phyloP scores from a whole-genome alignment of 2,113 vertebrate species.

The Oostethus manadensis region DNA sequence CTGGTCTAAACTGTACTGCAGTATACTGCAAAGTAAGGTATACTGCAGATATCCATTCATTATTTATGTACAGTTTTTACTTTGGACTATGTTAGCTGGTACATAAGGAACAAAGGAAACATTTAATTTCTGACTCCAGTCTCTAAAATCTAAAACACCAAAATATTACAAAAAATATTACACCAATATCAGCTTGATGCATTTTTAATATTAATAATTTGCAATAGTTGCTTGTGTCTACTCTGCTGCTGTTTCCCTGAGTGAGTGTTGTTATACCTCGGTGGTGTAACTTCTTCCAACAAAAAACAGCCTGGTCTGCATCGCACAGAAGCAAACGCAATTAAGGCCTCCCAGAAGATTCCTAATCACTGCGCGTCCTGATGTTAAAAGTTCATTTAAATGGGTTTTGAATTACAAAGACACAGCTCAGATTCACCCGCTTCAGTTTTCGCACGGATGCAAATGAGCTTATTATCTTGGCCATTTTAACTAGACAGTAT shows the following conservation, averaged over 20 bases:
- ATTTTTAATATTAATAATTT: conserved; percentile 20
- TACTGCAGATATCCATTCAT: too few species aligned
- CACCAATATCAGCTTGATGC: neutral
- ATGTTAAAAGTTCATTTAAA: conserved; percentile 63
- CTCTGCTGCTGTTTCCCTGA: neutral
- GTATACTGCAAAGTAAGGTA: too few species aligned
- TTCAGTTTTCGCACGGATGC: conserved; percentile 43
- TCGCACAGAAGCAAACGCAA: conserved; percentile 58
- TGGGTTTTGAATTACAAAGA: conserved; percentile 66
- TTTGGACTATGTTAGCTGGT: too few species aligned
- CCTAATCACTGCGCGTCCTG: conserved; percentile 58
- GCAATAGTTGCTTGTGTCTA: neutral
- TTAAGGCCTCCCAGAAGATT: conserved; percentile 55
- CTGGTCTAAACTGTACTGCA: too few species aligned
- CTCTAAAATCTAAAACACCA: too few species aligned
- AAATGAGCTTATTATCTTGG: conserved; percentile 67
- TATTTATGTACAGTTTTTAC: too few species aligned
- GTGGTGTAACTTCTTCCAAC: conserved; percentile 29
- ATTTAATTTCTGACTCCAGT: too few species aligned
- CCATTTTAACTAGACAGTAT: conserved; percentile 34
- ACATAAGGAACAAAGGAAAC: too few species aligned
- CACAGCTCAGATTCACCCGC: conserved; percentile 50
- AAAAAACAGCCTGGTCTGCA: conserved; percentile 40
- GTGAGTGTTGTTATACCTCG: conserved; percentile 23
- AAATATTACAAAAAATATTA: too few species aligned